Conservation (phyloP, 2,888 invertebrate species). For the Scaptomyza tumidula region DNA sequence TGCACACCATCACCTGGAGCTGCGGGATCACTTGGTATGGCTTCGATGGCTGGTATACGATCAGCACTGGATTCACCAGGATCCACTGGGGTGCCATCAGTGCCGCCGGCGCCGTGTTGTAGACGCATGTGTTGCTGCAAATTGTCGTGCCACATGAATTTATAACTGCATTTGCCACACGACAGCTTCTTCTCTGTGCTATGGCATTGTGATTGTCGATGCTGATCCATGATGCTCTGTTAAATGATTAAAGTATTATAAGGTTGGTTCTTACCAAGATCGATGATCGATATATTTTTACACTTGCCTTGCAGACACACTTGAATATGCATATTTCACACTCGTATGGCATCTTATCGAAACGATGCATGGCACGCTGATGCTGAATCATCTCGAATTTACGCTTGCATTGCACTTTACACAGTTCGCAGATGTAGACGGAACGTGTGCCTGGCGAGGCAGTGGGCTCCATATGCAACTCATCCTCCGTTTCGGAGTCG, state of each 20-base stretch:
- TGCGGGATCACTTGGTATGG: slow-evolving; percentile 7
- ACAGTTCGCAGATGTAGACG: slow-evolving; percentile 78
- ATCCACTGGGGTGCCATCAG: background rate
- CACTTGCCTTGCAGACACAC: slow-evolving; percentile 84
- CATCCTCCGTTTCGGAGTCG: slow-evolving; percentile 84
- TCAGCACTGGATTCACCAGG: slow-evolving; percentile 6
- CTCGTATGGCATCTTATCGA: slow-evolving; percentile 85
- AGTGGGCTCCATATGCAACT: slow-evolving; percentile 41
- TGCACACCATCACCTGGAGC: slow-evolving; percentile 38
- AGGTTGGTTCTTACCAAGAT: background rate
- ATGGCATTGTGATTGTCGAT: slow-evolving; percentile 84
- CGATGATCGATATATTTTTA: background rate
- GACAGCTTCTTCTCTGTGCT: slow-evolving; percentile 75
- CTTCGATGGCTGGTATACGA: slow-evolving; percentile 2
- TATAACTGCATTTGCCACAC: slow-evolving; percentile 80
- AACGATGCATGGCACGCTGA: slow-evolving; percentile 80
- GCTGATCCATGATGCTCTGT: slow-evolving; percentile 86
- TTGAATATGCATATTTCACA: slow-evolving; percentile 86
- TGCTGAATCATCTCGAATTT: slow-evolving; percentile 82
- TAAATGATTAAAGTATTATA: background rate
- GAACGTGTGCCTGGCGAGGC: slow-evolving; percentile 19
- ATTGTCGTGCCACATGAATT: slow-evolving; percentile 84
- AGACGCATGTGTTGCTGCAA: slow-evolving; percentile 72
- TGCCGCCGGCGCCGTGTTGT: slow-evolving; percentile 55
- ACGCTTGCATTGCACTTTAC: slow-evolving; percentile 77